Evolutionary conservation across 1,140 invertebrate species (phyloP).

Genomic region (Drosophila kikkawai): DNA sequence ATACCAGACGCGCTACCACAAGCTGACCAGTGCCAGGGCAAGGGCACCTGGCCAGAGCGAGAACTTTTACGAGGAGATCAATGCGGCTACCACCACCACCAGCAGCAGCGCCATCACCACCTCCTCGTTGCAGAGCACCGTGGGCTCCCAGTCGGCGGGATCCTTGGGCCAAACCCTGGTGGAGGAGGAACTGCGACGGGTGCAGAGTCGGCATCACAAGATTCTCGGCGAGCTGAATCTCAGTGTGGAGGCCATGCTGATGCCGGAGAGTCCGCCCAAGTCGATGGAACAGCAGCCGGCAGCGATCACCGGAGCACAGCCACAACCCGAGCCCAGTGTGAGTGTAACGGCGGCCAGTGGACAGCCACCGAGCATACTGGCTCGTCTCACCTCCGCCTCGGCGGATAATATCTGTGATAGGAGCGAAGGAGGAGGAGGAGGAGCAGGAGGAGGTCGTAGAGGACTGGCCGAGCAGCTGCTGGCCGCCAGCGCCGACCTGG

Average conservation of each 20-base stretch:
- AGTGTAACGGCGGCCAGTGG: constrained; percentile 83
- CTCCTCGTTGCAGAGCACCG: constrained; percentile 36
- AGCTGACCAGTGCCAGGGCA: constrained; percentile 68
- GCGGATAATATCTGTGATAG: constrained; percentile 84
- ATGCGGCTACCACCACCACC: constrained; percentile 82
- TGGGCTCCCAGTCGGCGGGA: constrained; percentile 74
- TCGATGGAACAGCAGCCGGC: constrained; percentile 1
- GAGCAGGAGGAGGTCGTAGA: neutral
- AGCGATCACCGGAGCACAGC: neutral
- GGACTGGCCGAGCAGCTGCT: constrained; percentile 69
- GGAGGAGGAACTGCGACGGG: constrained; percentile 92
- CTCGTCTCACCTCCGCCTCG: constrained; percentile 67
- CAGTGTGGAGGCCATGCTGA: constrained; percentile 94
- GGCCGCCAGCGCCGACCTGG: constrained; percentile 86
- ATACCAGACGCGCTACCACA: constrained; percentile 75
- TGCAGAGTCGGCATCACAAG: constrained; percentile 91
- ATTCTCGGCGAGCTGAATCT: constrained; percentile 94
- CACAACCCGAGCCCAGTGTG: constrained; percentile 85
- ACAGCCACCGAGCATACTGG: constrained; percentile 62
- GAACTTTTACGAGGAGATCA: constrained; percentile 95
- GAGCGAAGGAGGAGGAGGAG: neutral
- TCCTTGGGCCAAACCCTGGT: constrained; percentile 89
- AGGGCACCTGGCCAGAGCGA: constrained; percentile 90
- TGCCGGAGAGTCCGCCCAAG: constrained; percentile 87
- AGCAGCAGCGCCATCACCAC: constrained; percentile 37